Percentiles rank a stretch among this genome's conserved stretches.
These are phyloP conservation scores for Colossoma macropomum DNA, from an alignment of 2,113 vertebrate species.

Conservation along the genomic window DNA sequence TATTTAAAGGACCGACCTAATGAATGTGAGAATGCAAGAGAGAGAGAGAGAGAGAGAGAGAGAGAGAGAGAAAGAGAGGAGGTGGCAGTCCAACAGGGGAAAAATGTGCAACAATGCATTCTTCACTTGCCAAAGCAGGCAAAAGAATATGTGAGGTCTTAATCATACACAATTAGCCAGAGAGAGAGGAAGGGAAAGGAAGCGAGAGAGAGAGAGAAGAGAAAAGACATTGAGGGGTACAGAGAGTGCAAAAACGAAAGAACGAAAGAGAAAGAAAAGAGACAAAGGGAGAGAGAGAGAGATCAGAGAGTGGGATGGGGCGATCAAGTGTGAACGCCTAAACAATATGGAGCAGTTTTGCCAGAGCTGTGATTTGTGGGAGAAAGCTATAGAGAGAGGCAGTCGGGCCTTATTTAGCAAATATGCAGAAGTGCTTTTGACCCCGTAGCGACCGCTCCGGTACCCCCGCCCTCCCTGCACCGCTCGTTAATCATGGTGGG, in stretches of 20 bases:
- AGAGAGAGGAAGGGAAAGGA: constrained; percentile 50
- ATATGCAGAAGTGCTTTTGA: constrained; percentile 75
- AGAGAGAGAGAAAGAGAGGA: constrained; percentile 14
- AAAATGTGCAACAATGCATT: constrained; percentile 67
- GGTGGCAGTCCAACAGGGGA: constrained; percentile 27
- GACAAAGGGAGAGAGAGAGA: constrained; percentile 51
- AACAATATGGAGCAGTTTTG: constrained; percentile 68
- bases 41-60: constrained; percentile 3
- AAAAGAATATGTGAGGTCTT: constrained; percentile 73
- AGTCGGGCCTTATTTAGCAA: constrained; percentile 70
- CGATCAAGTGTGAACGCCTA: constrained; percentile 74
- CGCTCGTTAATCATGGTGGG: constrained; percentile 72
- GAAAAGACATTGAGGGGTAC: constrained; percentile 5
- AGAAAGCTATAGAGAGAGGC: constrained; percentile 42
- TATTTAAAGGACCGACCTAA: constrained; percentile 79
- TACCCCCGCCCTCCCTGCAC: constrained; percentile 39
- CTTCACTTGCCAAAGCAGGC: constrained; percentile 62
- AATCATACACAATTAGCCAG: constrained; percentile 73
- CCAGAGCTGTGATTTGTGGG: constrained; percentile 68
- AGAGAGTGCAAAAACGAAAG: constrained; percentile 49
- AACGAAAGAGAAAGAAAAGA: constrained; percentile 11
- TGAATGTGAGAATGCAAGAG: constrained; percentile 72
- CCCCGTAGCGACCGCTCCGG: constrained; percentile 64
- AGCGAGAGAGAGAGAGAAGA: constrained; percentile 53
- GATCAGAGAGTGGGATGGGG: constrained; percentile 38